Conservation (phyloP, 2,113 vertebrate species). For the Amblyornis subalaris region DNA sequence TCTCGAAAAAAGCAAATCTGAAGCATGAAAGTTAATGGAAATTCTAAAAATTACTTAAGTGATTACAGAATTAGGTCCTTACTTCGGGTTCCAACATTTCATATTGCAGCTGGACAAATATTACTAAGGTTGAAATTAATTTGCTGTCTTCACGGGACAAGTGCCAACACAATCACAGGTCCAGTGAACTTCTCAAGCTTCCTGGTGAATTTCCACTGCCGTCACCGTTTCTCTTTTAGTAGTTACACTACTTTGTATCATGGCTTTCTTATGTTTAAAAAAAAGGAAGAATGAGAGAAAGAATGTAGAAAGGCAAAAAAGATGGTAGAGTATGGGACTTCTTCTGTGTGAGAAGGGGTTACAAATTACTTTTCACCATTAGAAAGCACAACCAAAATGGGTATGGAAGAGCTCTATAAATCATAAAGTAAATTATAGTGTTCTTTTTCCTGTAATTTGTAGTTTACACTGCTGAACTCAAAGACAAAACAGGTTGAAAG, state of each 20-base stretch:
- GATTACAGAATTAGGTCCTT: neutral
- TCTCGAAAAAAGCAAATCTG: neutral
- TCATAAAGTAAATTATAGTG: neutral
- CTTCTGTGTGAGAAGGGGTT: neutral
- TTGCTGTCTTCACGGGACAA: fast-evolving
- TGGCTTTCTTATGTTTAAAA: neutral
- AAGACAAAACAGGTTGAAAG: neutral
- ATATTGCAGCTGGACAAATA: neutral
- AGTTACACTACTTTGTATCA: neutral
- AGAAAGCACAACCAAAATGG: neutral
- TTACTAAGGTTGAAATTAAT: neutral
- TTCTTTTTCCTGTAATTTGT: neutral
- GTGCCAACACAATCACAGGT: neutral
- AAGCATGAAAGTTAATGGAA: neutral
- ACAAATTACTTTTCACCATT: neutral
- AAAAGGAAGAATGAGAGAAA: neutral
- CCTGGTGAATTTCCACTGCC: neutral
- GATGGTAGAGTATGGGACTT: neutral
- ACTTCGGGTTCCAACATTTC: neutral
- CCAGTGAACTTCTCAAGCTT: neutral
- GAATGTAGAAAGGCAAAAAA: neutral
- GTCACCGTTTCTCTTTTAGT: neutral
- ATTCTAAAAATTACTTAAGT: neutral
- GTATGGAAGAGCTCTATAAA: neutral
- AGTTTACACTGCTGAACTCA: neutral